These are phyloP conservation scores for Threskiornis aethiopicus DNA, from an alignment of 2,797 vertebrate genomes.

Conservation along the genomic window DNA sequence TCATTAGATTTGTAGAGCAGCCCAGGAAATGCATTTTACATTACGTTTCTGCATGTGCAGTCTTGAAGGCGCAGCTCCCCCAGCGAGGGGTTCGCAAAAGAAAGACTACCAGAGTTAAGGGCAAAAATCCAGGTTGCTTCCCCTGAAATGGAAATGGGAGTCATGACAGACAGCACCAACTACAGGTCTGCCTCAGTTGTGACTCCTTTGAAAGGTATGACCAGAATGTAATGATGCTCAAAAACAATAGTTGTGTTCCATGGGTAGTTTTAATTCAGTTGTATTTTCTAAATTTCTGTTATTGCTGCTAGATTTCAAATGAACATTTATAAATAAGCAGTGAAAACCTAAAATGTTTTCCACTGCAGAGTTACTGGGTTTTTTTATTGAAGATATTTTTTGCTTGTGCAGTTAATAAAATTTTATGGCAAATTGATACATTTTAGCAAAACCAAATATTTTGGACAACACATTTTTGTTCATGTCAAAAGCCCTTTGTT, in stretches of 20 bases:
- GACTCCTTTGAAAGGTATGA: background rate
- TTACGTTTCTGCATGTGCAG: rapidly evolving
- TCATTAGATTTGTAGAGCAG: background rate
- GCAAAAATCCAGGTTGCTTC: background rate
- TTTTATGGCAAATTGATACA: background rate
- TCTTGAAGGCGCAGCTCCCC: background rate
- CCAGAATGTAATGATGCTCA: rapidly evolving
- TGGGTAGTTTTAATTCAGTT: background rate
- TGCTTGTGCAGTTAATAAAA: background rate
- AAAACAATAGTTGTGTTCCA: background rate
- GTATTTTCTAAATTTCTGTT: background rate
- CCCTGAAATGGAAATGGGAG: background rate
- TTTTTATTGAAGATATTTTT: background rate
- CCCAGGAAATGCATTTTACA: background rate
- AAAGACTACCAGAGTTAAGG: background rate
- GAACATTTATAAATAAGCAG: background rate
- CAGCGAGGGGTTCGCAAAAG: rapidly evolving
- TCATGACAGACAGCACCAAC: rapidly evolving
- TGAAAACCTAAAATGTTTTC: background rate
- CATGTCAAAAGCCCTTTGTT: background rate
- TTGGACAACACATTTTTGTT: background rate
- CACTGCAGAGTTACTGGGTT: background rate
- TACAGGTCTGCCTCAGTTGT: background rate
- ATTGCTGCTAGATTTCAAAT: background rate
- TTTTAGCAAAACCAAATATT: background rate